Percentiles rank a stretch among this genome's conserved stretches.
Conservation (phyloP, 2,113 vertebrate species). For the Psittacus erithacus region DNA sequence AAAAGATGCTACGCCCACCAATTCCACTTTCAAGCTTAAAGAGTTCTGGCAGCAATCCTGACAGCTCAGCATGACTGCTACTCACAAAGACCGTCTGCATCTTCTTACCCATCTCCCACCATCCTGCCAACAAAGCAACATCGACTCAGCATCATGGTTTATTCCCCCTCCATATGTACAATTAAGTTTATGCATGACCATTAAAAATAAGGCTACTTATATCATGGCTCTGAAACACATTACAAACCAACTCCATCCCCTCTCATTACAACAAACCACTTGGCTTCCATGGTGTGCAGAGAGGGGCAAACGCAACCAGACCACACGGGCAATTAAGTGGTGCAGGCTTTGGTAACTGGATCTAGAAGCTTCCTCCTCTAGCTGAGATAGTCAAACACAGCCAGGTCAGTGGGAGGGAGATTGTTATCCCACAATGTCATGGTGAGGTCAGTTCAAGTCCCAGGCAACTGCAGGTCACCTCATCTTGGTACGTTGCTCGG, state of each 20-base stretch:
- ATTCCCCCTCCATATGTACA: slow-evolving; percentile 69
- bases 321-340: neutral
- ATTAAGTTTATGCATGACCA: slow-evolving; percentile 65
- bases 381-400: neutral
- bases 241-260: slow-evolving; percentile 31
- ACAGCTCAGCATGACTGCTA: neutral
- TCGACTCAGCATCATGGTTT: slow-evolving; percentile 65
- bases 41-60: neutral
- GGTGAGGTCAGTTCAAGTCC: neutral
- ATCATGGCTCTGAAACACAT: slow-evolving; percentile 53
- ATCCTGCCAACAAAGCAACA: slow-evolving; percentile 34
- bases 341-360: slow-evolving; percentile 9
- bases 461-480: neutral
- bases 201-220: slow-evolving; percentile 74
- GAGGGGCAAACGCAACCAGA: neutral
- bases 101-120: neutral
- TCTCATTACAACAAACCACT: slow-evolving; percentile 3
- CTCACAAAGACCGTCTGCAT: accelerated
- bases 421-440: neutral
- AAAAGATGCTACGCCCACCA: neutral
- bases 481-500: neutral
- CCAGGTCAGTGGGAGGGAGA: neutral
- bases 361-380: slow-evolving; percentile 17
- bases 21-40: neutral
- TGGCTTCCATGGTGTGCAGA: neutral